phyloP scores from a whole-genome alignment of 2,888 invertebrate species.

The Phortica okadai region DNA sequence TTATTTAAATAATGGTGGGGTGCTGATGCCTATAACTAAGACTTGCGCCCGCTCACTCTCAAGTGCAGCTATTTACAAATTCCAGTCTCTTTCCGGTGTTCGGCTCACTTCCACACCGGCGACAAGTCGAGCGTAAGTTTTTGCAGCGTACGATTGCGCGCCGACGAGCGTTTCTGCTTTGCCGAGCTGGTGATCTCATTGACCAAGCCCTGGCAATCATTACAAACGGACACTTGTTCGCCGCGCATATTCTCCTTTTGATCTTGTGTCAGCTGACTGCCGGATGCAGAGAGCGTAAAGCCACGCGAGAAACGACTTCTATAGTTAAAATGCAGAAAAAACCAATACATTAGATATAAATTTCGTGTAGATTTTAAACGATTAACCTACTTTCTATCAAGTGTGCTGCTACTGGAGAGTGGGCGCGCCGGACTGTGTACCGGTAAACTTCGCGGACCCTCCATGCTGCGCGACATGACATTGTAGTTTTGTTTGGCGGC shows the following conservation, averaged over 20 bases:
- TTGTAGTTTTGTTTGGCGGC: conserved; percentile 69
- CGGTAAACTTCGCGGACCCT: conserved; percentile 79
- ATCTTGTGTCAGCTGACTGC: conserved; percentile 76
- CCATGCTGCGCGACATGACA: conserved; percentile 80
- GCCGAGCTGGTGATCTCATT: conserved; percentile 93
- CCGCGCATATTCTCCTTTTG: conserved; percentile 83
- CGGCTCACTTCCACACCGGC: conserved; percentile 82
- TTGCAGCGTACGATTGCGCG: conserved; percentile 87
- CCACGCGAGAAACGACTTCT: conserved; percentile 82
- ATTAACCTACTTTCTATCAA: conserved; percentile 78
- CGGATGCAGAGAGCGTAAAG: conserved; percentile 78
- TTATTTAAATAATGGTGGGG: conserved; percentile 34
- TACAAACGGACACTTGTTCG: conserved; percentile 92
- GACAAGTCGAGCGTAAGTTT: conserved; percentile 90
- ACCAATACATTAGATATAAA: background rate
- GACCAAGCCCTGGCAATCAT: conserved; percentile 96
- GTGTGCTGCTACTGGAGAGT: conserved; percentile 76
- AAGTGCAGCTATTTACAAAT: conserved; percentile 45
- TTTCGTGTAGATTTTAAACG: background rate
- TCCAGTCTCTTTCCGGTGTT: conserved; percentile 34
- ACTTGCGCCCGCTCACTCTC: conserved; percentile 34
- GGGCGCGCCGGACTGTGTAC: conserved; percentile 76
- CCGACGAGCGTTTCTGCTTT: conserved; percentile 87
- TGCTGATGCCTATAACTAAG: conserved; percentile 5
- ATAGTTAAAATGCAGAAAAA: conserved; percentile 32